These are phyloP conservation scores for Atta texana DNA, from an alignment of 1,140 invertebrate species.

Conservation along the genomic window DNA sequence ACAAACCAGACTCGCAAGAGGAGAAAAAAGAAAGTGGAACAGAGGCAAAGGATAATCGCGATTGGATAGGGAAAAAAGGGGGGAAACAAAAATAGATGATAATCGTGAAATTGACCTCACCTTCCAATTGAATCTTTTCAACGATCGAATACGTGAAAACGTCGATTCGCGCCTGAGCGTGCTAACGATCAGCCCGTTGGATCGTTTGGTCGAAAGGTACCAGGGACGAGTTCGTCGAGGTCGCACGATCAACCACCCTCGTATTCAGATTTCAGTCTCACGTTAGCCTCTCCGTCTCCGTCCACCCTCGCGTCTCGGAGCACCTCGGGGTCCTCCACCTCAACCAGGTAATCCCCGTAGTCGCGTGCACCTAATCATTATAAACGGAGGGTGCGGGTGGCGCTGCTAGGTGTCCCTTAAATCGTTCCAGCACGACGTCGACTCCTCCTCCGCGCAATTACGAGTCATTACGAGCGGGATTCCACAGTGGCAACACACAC, in stretches of 20 bases:
- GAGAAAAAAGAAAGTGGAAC: constrained; percentile 30
- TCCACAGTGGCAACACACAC: constrained; percentile 60
- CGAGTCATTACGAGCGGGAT: constrained; percentile 75
- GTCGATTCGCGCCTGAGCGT: constrained; percentile 24
- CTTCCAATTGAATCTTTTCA: constrained; percentile 73
- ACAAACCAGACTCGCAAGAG: background rate
- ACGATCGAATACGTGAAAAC: constrained; percentile 26
- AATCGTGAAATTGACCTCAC: constrained; percentile 67
- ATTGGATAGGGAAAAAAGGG: background rate
- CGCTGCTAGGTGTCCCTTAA: constrained; percentile 75
- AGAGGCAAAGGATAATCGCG: background rate
- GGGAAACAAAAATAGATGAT: background rate
- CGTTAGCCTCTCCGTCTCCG: constrained; percentile 30
- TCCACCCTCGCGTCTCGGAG: constrained; percentile 63
- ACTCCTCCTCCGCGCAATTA: constrained; percentile 75
- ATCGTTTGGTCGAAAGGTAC: constrained; percentile 26
- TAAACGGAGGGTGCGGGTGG: constrained; percentile 54
- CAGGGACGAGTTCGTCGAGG: constrained; percentile 33
- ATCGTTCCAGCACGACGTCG: constrained; percentile 74
- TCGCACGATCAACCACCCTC: constrained; percentile 61
- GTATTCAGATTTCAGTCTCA: constrained; percentile 67
- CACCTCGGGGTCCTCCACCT: constrained; percentile 63
- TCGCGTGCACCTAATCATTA: constrained; percentile 76
- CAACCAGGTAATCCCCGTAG: constrained; percentile 69
- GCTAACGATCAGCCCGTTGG: constrained; percentile 24